These are phyloP conservation scores for Okamejei kenojei DNA, from an alignment of 2,797 vertebrate species.

Conservation along the genomic window DNA sequence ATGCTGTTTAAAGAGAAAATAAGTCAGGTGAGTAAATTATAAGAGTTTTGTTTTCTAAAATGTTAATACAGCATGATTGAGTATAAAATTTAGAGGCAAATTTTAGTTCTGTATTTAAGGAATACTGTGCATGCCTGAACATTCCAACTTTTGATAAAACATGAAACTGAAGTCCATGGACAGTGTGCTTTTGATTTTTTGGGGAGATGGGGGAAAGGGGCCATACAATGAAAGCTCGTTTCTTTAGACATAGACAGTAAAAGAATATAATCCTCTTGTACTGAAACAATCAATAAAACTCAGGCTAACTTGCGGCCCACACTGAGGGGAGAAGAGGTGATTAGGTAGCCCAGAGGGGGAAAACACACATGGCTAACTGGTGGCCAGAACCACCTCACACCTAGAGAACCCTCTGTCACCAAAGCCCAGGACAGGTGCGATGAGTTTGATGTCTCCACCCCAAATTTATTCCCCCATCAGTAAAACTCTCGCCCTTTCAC, in stretches of 20 bases:
- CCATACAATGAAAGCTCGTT: background rate
- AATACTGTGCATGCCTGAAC: background rate
- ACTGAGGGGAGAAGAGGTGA: no score
- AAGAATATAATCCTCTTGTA: background rate
- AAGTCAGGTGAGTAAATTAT: background rate
- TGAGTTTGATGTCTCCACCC: no score
- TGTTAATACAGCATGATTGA: background rate
- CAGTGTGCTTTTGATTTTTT: background rate
- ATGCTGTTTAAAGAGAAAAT: constrained; percentile 60
- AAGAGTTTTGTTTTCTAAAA: background rate
- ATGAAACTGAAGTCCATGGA: background rate
- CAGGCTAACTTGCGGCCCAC: background rate
- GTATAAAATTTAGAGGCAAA: background rate
- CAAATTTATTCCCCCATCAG: no score
- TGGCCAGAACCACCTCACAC: no score
- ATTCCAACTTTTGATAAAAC: background rate
- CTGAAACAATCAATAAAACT: background rate
- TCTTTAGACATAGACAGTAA: background rate
- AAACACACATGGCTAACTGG: no score
- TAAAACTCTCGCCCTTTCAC: no score
- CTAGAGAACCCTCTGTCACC: no score
- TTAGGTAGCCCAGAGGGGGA: no score
- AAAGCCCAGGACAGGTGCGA: no score
- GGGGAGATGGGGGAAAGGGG: background rate
- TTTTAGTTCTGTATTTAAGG: background rate